phyloP scores from a whole-genome alignment of 2,888 invertebrate genomes.

The Tribolium freemani region DNA sequence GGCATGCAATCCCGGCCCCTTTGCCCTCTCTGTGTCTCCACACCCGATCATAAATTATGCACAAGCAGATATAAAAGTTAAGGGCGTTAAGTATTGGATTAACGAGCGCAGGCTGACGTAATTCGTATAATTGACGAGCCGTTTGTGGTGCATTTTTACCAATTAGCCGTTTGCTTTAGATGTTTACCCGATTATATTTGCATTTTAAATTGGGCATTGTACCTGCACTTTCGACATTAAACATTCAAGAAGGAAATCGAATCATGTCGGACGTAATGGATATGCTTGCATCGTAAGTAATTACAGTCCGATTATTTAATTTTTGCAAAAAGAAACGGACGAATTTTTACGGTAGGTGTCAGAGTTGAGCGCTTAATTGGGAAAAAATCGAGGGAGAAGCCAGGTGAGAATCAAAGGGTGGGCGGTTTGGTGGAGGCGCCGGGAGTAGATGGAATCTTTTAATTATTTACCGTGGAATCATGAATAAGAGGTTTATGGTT shows the following conservation, averaged over 20 bases:
- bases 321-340: constrained; percentile 11
- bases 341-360: constrained; percentile 7
- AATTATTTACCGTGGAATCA: background rate
- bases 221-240: constrained; percentile 42
- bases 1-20: background rate
- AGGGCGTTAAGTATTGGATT: constrained; percentile 61
- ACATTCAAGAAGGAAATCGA: constrained; percentile 37
- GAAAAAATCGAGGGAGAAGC: background rate
- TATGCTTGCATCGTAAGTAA: constrained; percentile 37
- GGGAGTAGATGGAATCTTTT: background rate
- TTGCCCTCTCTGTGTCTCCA: background rate
- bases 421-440: constrained; percentile 13
- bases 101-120: constrained; percentile 59
- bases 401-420: background rate
- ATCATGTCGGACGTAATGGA: constrained; percentile 41
- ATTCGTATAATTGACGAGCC: constrained; percentile 61
- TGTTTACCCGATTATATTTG: constrained; percentile 51
- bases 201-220: constrained; percentile 46
- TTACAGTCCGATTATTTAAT: constrained; percentile 31
- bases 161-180: constrained; percentile 59
- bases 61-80: constrained; percentile 62
- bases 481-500: constrained; percentile 1
- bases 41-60: constrained; percentile 61
- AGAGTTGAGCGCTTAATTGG: constrained; percentile 5
- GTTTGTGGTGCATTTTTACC: constrained; percentile 62